Evolutionary conservation across 2,113 vertebrate genomes (phyloP), one percentile per base, ranked within the genome.

Genomic region (Psammodynastes pulverulentus): DNA sequence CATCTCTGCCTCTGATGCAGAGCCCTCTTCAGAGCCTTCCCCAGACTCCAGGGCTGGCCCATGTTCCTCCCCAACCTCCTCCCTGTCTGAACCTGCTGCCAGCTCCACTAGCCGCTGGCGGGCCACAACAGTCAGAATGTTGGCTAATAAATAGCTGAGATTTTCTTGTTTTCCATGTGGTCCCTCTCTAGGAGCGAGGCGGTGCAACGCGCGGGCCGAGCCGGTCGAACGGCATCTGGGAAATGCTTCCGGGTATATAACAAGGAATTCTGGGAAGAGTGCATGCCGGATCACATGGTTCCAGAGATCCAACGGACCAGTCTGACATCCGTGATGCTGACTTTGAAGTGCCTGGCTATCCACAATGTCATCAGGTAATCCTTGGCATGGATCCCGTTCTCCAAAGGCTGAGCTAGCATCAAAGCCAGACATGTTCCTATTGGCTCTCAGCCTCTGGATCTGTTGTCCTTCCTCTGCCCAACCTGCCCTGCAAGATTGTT

Each of bases 361-460:
- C 98, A 99, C 34, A 98, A 99, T 96, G 99, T 99, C 91, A 99
- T 99, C 94, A 98, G 99, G 99, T 99, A 98, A 89, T 23, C n/a
- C 45, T 56, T n/a, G n/a, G 15, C 34, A 3, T 9, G 34, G 17
- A 8, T 79, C 67, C 21, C 1, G 0, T 21, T 3, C 7, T 19
- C 8, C 17, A 72, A 72, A 72, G 17, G 67, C n/a, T 72, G n/a
- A 39, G 15, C 15, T 72, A 39, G 15, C 12, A 3, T 3, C 62
- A 67, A 13, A 79, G 67, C 17, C 17, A 39, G 23, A 9, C 21
- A 26, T 4, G 67, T 79, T 39, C 17, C 7, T 19, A 39, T 39
- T 79, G 67, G 67, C 34, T 19, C n/a, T 72, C 56, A 26, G 24
- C 9, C 8, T 58, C 9, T 62, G 58, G 26, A 62, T 10, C 67